Evolutionary conservation across 1,140 invertebrate genomes (phyloP).

Genomic region (Hycleus cichorii): DNA sequence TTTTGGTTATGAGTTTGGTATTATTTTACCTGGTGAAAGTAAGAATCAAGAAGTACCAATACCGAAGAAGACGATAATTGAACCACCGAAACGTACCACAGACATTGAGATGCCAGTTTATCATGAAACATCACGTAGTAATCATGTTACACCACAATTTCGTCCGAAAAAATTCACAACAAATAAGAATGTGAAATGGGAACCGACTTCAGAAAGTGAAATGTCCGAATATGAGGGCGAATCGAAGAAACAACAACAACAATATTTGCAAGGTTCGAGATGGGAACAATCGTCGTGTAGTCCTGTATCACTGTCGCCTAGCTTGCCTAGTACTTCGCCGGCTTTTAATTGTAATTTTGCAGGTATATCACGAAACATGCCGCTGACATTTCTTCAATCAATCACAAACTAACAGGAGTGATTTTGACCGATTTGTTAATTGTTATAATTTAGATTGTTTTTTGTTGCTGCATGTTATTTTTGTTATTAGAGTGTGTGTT

Average conservation of each 20-base stretch:
- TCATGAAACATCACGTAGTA: constrained; percentile 46
- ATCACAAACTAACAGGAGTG: background rate
- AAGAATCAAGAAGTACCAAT: constrained; percentile 46
- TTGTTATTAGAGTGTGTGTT: background rate
- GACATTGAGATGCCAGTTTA: constrained; percentile 57
- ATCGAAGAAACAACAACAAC: constrained; percentile 39
- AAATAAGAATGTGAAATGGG: constrained; percentile 54
- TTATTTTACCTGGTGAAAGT: constrained; percentile 61
- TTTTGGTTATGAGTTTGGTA: constrained; percentile 74
- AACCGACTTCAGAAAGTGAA: constrained; percentile 56
- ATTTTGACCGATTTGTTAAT: background rate
- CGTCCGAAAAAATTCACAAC: constrained; percentile 43
- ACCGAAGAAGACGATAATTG: constrained; percentile 40
- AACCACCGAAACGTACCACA: constrained; percentile 45
- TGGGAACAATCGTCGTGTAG: constrained; percentile 53
- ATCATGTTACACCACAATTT: constrained; percentile 23
- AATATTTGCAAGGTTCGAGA: constrained; percentile 37
- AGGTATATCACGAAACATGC: constrained; percentile 27
- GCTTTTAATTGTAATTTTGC: constrained; percentile 39
- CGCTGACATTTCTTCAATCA: too few species aligned
- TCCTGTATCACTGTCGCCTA: constrained; percentile 52
- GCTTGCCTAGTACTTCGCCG: constrained; percentile 50
- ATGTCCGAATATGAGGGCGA: constrained; percentile 50
- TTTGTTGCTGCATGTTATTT: background rate
- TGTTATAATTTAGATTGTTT: background rate